Base-by-base conservation (phyloP, 2,888 invertebrate genomes). In the Eupithecia abbreviata region DNA sequence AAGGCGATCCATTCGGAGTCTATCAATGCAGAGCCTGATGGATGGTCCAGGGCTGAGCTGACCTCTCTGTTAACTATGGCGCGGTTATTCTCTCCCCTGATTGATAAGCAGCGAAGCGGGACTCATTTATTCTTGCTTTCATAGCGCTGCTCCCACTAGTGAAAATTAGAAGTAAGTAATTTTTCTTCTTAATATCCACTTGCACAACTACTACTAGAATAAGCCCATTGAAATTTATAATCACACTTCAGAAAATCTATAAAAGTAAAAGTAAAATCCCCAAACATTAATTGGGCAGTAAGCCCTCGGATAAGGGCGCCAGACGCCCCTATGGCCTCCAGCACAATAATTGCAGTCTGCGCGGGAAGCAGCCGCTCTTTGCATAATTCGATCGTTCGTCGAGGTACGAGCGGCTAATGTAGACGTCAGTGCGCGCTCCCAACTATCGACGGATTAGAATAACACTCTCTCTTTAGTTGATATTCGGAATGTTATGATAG, bases 341-440 rank as follows among this genome's bases (percentile, higher is more conserved):
- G 72, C 51, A 65, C 41, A 69, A 70, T 77, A 72, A 74, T 66
- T 74, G 77, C 72, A 45, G 77, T 77, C 77, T 77, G 72, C 43
- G 74, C 51, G 76, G 76, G 74, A 77, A 47, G 47, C 47, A 65
- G 74, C 69, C 72, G 68, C 66, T 70, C 72, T 77, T 73, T 75
- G 74, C 75, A 77, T 77, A 75, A 77, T 77, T 18, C 72, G 74
- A 77, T 75, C 43, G 13, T 66, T 42, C 15, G 66, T 42, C 42
- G 62, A 30, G 74, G 45, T 74, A 55, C 41, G 66, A 12, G 66
- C 9, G 10, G 12, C 5, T 49, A 30, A 30, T 12, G 41, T 47
- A 13, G 70, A 74, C 67, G 75, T 49, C 49, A 45, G 10, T 41
- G 49, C 62, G 18, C 30, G 55, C 30, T 75, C 13, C 43, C 51